Conservation (phyloP, 2,113 vertebrate species). For the Psephotus haematonotus region DNA sequence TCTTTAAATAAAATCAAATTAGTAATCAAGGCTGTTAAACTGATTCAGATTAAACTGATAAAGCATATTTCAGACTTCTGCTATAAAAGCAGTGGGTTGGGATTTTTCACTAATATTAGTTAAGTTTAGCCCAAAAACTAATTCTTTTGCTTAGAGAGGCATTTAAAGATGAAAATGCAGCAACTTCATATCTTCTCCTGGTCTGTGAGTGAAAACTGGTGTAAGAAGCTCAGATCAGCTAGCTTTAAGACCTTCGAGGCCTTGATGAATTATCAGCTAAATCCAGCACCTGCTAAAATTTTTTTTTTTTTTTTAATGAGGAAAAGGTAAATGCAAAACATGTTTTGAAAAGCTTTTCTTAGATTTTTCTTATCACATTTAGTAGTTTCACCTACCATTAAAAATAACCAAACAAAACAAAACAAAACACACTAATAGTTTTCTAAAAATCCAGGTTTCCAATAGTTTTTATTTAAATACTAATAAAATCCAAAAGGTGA, state of each 20-base stretch:
- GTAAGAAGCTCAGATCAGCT: not conserved
- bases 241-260: not conserved
- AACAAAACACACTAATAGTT: not conserved
- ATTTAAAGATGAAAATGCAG: not conserved
- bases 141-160: not conserved
- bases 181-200: not conserved
- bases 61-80: not conserved
- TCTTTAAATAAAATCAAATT: not conserved
- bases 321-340: not conserved
- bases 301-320: not conserved
- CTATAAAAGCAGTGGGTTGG: not conserved
- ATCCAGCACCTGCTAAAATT: not conserved
- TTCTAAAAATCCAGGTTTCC: not conserved
- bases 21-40: not conserved
- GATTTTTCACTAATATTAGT: not conserved
- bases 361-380: not conserved
- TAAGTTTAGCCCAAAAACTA: not conserved
- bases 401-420: not conserved
- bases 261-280: not conserved
- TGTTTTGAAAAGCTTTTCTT: not conserved
- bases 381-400: not conserved
- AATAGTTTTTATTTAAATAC: not conserved
- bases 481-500: not conserved
- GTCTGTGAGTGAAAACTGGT: not conserved
- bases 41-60: not conserved